Evolutionary conservation across 1,140 invertebrate species (phyloP).

Genomic region (Polyergus mexicanus): DNA sequence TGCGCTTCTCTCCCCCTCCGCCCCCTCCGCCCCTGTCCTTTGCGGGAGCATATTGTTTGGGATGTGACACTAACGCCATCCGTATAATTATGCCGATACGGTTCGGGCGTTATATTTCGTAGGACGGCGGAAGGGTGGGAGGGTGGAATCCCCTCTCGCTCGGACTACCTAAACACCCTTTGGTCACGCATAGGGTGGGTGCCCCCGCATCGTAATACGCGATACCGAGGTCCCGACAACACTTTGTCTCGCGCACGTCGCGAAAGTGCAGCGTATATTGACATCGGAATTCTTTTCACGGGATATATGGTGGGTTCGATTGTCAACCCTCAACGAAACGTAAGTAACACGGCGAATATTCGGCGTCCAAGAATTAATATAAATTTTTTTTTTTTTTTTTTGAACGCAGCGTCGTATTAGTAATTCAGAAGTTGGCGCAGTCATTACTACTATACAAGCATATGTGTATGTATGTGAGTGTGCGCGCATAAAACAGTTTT

Average conservation of each 20-base stretch:
- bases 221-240: constrained; percentile 6
- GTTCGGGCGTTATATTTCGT: constrained; percentile 70
- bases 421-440: not conserved
- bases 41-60: constrained; percentile 71
- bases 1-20: constrained; percentile 42
- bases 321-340: not conserved
- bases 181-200: constrained; percentile 74
- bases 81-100: constrained; percentile 82
- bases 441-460: not conserved
- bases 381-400: not conserved
- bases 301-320: not conserved
- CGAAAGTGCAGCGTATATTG: constrained; percentile 49
- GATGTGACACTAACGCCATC: constrained; percentile 79
- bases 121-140: no score
- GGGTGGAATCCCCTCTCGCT: constrained; percentile 9
- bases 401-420: not conserved
- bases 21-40: no score
- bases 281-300: constrained; percentile 25
- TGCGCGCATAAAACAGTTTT: not conserved
- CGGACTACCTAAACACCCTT: constrained; percentile 67
- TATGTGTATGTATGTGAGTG: not conserved
- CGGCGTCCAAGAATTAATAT: not conserved
- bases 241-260: constrained; percentile 59
- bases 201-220: constrained; percentile 50
- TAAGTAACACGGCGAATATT: not conserved